Conservation (phyloP, 2,113 vertebrate species). For the Morone chrysops region DNA sequence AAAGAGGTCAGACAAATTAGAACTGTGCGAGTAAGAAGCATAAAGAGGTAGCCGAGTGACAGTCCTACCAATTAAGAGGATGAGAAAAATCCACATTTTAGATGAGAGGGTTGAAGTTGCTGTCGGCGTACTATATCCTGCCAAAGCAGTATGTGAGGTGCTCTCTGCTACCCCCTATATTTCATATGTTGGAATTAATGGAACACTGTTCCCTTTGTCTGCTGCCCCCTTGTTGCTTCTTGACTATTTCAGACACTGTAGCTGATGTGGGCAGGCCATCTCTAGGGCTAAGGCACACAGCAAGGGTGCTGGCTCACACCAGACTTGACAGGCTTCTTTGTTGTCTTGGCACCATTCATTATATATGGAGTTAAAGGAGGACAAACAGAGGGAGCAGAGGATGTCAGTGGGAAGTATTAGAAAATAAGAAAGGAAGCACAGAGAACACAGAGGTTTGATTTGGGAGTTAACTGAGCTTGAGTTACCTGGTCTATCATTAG, state of each 20-base stretch:
- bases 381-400: neutral
- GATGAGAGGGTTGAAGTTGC: neutral
- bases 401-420: too few species aligned
- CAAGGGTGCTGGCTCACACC: neutral
- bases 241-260: constrained; percentile 14
- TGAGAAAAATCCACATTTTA: neutral
- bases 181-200: constrained; percentile 2
- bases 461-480: constrained; percentile 4
- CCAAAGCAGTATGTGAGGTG: neutral
- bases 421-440: neutral
- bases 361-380: constrained; percentile 1
- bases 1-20: neutral
- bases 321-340: neutral
- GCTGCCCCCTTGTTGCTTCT: constrained; percentile 13
- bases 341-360: neutral
- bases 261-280: constrained; percentile 22
- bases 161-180: constrained; percentile 18
- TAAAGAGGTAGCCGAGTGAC: neutral
- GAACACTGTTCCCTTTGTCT: constrained; percentile 37
- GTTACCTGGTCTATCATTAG: constrained; percentile 55
- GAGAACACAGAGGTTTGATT: neutral
- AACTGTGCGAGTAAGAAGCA: neutral
- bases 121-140: neutral
- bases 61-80: too few species aligned
- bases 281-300: neutral